Percentiles rank a stretch among this genome's conserved stretches.
phyloP scores from a whole-genome alignment of 2,888 invertebrate genomes.

The Liopterus haemorrhoidalis region DNA sequence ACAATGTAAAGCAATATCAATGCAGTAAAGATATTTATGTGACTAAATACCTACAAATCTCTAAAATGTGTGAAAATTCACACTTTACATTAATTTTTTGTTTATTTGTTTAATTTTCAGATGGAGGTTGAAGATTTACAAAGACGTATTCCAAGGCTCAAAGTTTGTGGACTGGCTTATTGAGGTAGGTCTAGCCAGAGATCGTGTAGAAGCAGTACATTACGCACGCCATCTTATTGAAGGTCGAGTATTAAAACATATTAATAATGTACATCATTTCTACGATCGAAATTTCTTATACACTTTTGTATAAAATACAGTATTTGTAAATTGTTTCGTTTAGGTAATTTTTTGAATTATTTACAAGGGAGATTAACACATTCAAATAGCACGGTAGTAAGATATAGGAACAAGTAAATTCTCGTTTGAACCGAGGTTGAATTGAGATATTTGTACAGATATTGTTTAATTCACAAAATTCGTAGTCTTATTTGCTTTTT shows the following conservation, averaged over 20 bases:
- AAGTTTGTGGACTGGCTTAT: slow-evolving; percentile 84
- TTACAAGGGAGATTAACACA: too few relatives aligned
- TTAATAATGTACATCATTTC: slow-evolving; percentile 79
- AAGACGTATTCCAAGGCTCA: slow-evolving; percentile 74
- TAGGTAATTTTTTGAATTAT: too few relatives aligned
- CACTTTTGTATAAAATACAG: slow-evolving; percentile 50
- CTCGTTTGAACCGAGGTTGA: too few relatives aligned
- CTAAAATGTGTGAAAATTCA: not conserved
- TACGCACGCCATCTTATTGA: slow-evolving; percentile 80
- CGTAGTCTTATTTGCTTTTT: too few relatives aligned
- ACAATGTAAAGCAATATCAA: too few relatives aligned
- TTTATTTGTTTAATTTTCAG: slow-evolving; percentile 47
- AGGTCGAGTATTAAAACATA: slow-evolving; percentile 78
- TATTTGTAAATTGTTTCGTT: too few relatives aligned
- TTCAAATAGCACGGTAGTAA: too few relatives aligned
- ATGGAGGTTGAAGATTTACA: slow-evolving; percentile 73
- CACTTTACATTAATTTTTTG: slow-evolving; percentile 2
- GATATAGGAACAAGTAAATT: too few relatives aligned
- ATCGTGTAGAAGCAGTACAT: slow-evolving; percentile 69
- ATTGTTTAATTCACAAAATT: too few relatives aligned
- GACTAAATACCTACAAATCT: not conserved
- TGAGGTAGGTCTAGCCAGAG: slow-evolving; percentile 70
- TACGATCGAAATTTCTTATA: slow-evolving; percentile 77
- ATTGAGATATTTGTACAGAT: too few relatives aligned
- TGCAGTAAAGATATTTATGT: not conserved